Conservation (phyloP, 2,113 vertebrate species). For the Toxotes chatareus region DNA sequence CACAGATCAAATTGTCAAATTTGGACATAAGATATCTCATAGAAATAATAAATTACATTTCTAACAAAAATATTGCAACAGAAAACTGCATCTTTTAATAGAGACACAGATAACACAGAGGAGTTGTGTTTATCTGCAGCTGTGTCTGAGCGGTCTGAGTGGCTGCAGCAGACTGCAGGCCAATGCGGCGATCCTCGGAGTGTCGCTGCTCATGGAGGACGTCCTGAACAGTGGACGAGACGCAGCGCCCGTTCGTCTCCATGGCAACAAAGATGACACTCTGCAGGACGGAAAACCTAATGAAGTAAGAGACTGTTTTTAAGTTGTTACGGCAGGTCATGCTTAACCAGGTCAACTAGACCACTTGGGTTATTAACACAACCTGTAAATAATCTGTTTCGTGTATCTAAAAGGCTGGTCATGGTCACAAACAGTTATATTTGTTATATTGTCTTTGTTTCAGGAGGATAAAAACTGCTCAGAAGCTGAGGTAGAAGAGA, state of each 20-base stretch:
- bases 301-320: conserved; percentile 39
- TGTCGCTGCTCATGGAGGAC: conserved; percentile 82
- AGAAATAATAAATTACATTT: too few species aligned
- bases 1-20: too few species aligned
- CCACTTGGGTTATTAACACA: too few species aligned
- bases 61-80: too few species aligned
- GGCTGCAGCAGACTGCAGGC: conserved; percentile 72
- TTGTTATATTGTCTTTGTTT: neutral
- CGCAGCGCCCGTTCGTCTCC: conserved; percentile 45
- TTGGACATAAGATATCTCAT: too few species aligned
- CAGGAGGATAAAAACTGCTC: conserved; percentile 1
- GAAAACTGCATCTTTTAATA: too few species aligned
- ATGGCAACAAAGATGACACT: conserved; percentile 11
- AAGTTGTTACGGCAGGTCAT: neutral
- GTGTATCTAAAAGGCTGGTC: neutral
- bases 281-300: conserved; percentile 1
- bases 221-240: conserved; percentile 70
- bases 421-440: neutral
- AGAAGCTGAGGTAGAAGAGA: conserved; percentile 14
- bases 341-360: neutral
- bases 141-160: conserved; percentile 82
- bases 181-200: conserved; percentile 76
- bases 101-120: neutral
- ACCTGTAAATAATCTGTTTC: too few species aligned
- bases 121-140: conserved; percentile 56